Percentiles rank a stretch among this genome's conserved stretches.
phyloP scores from a whole-genome alignment of 2,113 vertebrate genomes.

The Phasianus colchicus region DNA sequence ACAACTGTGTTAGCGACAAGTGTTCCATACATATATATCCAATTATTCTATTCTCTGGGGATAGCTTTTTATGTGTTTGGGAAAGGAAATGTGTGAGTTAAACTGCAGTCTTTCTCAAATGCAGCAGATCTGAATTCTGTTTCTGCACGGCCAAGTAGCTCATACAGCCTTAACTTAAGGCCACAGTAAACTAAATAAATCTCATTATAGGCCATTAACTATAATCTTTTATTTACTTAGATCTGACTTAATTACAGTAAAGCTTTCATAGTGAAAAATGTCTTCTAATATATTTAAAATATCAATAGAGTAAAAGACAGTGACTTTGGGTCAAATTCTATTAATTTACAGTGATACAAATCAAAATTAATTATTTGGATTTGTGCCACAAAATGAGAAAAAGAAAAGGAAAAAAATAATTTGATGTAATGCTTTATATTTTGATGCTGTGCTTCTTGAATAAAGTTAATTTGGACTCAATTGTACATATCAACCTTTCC shows the following conservation, averaged over 20 bases:
- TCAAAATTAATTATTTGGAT: background rate
- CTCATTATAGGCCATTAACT: background rate
- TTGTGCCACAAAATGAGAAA: background rate
- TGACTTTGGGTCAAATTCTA: background rate
- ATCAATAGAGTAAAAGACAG: background rate
- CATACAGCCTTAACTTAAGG: slow-evolving; percentile 1
- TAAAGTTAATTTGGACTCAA: background rate
- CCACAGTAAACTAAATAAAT: slow-evolving; percentile 24
- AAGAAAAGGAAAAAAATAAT: background rate
- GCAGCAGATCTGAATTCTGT: background rate
- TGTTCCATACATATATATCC: background rate
- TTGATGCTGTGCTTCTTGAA: background rate
- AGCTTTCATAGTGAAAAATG: background rate
- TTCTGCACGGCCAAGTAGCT: background rate
- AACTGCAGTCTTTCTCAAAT: slow-evolving; percentile 1
- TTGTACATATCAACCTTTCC: background rate
- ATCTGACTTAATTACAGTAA: slow-evolving; percentile 13
- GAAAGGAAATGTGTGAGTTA: background rate
- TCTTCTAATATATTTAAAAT: background rate
- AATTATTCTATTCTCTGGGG: slow-evolving; percentile 9
- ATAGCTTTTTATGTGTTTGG: background rate
- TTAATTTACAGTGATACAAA: background rate
- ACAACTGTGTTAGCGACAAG: background rate
- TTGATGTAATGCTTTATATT: background rate
- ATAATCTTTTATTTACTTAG: slow-evolving; percentile 35